Base-by-base conservation (phyloP, 2,888 invertebrate species). In the Steromphala cineraria region DNA sequence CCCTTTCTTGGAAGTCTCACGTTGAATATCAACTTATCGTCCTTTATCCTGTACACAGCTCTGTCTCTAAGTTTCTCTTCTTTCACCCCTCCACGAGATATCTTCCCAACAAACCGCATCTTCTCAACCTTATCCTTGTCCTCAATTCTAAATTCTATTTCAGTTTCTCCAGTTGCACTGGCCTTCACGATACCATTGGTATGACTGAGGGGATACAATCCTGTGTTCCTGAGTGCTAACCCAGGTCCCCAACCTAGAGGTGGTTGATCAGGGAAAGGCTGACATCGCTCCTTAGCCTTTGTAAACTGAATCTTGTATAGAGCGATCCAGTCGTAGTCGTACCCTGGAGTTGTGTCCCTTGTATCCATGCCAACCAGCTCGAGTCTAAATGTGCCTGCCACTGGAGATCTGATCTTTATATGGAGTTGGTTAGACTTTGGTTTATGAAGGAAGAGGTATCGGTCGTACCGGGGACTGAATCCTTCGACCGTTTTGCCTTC, bases 241-340 rank as follows among this genome's bases (percentile, higher is more conserved):
- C 89, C 89, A 2, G 91, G 90, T 0, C 92, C 92, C 92, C 92
- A 92, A 0, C 92, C 92, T 3, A 89, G 89, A 0, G 87, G 87
- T 13, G 90, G 90, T 17, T 83, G 78, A 67, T 90, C 88, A 0
- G 92, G 92, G 80, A 90, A 89, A 40, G 90, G 90, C 19, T 86
- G 81, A 24, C 87, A 87, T 71, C 84, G 85, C 17, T 85, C 87
- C 7, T 87, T 86, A 28, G 86, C 85, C 21, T 81, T 83, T 21
- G 83, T 83, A 13, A 87, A 87, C 7, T 78, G 75, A 8, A 87
- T 84, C 83, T 89, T 90, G 80, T 90, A 90, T 40, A 89, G 86
- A n/a, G 85, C 87, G 0, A 89, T 85, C 88, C 90, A 88, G 78
- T 90, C 88, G 80, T 86, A 88, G 21, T 89, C 87, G 67, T 90